These are phyloP conservation scores for Ibidorhyncha struthersii DNA, from an alignment of 2,113 vertebrate species.

Conservation along the genomic window DNA sequence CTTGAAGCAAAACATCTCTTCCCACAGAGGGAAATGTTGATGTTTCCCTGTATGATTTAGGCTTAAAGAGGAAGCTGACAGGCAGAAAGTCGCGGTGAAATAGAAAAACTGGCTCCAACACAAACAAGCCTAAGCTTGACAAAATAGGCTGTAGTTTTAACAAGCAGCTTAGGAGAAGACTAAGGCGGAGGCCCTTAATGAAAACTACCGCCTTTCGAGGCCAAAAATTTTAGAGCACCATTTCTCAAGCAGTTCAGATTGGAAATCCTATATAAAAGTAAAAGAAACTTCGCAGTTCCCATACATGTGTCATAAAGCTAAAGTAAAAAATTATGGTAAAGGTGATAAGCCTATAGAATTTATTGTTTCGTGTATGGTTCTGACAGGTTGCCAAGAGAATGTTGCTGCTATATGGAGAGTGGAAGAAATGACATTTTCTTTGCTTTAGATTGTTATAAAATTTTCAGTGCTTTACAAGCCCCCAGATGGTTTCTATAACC, in stretches of 20 bases:
- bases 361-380: constrained; percentile 24
- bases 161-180: constrained; percentile 11
- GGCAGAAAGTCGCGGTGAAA: constrained; percentile 5
- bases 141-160: constrained; percentile 38
- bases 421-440: constrained; percentile 54
- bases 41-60: constrained; percentile 19
- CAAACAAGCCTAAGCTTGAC: constrained; percentile 62
- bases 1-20: constrained; percentile 45
- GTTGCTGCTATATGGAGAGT: neutral
- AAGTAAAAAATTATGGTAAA: neutral
- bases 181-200: neutral
- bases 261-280: neutral
- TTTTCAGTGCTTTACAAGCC: constrained; percentile 54
- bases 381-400: constrained; percentile 25
- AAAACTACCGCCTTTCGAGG: neutral
- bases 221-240: neutral
- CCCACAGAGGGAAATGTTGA: constrained; percentile 30
- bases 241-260: neutral
- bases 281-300: neutral
- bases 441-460: constrained; percentile 52
- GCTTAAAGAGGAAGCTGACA: constrained; percentile 35
- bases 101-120: constrained; percentile 37
- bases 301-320: neutral
- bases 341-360: constrained; percentile 52
- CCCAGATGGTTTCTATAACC: constrained; percentile 62